Conservation (phyloP, 2,113 vertebrate genomes). For the Thermophis baileyi region DNA sequence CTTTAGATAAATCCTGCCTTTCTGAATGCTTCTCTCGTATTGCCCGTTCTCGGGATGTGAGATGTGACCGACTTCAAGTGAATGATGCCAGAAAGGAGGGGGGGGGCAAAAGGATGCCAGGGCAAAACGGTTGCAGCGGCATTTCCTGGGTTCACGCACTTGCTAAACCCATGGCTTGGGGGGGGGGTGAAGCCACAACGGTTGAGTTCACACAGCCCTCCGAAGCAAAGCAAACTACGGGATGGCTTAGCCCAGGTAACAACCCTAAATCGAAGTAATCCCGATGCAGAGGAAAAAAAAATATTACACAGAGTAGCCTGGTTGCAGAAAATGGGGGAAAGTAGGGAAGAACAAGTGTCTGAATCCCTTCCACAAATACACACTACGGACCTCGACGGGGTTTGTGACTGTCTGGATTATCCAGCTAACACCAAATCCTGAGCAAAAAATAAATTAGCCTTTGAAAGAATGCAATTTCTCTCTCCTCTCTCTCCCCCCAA, state of each 20-base stretch:
- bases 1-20: too few species aligned
- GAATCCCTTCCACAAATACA: not conserved
- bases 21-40: not conserved
- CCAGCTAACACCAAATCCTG: not conserved
- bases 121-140: not conserved
- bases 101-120: too few species aligned
- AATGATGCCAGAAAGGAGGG: not conserved
- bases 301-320: not conserved
- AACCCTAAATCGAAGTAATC: not conserved
- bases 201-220: not conserved
- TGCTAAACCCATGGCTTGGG: not conserved
- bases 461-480: not conserved
- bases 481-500: too few species aligned
- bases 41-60: not conserved
- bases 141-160: not conserved
- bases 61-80: not conserved
- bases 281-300: not conserved
- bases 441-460: not conserved
- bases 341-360: too few species aligned
- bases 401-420: not conserved
- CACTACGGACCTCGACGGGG: not conserved
- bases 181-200: not conserved
- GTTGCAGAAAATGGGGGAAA: not conserved
- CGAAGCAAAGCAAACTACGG: not conserved
- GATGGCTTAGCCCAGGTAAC: not conserved